Evolutionary conservation across 2,888 invertebrate species (phyloP), one percentile per base, ranked within the genome.

Genomic region (Noctua comes): DNA sequence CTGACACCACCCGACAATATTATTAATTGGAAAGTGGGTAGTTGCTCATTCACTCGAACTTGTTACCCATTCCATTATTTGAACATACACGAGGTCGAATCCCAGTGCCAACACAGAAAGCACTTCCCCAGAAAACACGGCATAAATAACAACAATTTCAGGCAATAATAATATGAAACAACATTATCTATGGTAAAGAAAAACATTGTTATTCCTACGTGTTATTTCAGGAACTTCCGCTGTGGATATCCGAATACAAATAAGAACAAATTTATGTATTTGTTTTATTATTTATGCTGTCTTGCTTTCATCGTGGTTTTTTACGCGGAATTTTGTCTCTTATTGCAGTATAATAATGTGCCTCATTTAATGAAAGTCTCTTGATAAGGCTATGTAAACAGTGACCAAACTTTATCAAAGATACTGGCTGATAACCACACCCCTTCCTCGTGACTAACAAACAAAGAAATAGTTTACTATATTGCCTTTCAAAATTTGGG

Each of bases 341-440:
- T 66, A 76, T 31, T 57, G 27, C 72, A 59, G 16, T 79, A 68
- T 72, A 73, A 83, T 77, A 84, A 64, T 36, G 75, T 70, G 48
- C 74, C 74, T 86, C 82, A 79, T 87, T 70, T 84, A 83, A 84
- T 86, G 82, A 88, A 88, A 87, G 82, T 83, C 71, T 79, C 74
- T 73, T 66, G 89, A 92, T 92, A 92, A 86, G 80, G 77, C 73
- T 86, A 83, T 84, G 90, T 91, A 92, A 93, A 93, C 92, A 92
- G 90, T 92, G 93, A 91, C 93, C 92, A 79, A 89, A 89, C 88
- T 84, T 90, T 93, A 94, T 94, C 93, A 85, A 31, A 85, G 92
- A 93, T 93, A 92, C 80, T 75, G 59, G 72, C 76, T 81, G 91
- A 92, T 92, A 93, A 89, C 40, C 72, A 68, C 78, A 64, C 68